Percentiles rank a stretch among this genome's conserved stretches.
Conservation (phyloP, 2,797 vertebrate species). For the Merluccius polli region DNA sequence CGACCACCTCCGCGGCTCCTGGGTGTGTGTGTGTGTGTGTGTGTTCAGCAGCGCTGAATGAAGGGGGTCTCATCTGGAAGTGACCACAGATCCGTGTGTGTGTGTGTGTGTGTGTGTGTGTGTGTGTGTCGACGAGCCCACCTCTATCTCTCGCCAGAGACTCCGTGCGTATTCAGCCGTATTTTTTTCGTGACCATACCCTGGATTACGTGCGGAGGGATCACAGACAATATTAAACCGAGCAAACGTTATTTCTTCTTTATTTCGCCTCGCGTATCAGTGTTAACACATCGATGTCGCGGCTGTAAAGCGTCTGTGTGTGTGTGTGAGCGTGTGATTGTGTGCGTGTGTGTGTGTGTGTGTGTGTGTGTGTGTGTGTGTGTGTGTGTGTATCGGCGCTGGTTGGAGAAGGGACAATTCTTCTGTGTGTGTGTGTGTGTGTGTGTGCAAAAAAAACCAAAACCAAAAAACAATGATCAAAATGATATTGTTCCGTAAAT, state of each 20-base stretch:
- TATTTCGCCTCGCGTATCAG: slow-evolving; percentile 34
- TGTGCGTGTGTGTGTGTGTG: slow-evolving; percentile 11
- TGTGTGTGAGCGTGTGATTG: not conserved
- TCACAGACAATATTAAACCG: slow-evolving; percentile 39
- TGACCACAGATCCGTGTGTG: not conserved
- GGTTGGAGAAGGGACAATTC: too few relatives aligned
- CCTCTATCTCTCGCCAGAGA: slow-evolving; percentile 53
- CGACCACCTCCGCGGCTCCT: slow-evolving; percentile 48
- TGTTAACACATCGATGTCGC: slow-evolving; percentile 43
- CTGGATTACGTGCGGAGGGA: slow-evolving; percentile 44
- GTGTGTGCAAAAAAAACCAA: too few relatives aligned
- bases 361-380: not conserved
- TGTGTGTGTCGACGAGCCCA: not conserved
- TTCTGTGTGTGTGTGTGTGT: slow-evolving; percentile 9
- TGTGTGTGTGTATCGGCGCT: not conserved
- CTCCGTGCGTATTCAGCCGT: not conserved
- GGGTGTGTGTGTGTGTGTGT: too few relatives aligned
- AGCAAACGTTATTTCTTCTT: slow-evolving; percentile 47
- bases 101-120: not conserved
- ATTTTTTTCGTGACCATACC: slow-evolving; percentile 29
- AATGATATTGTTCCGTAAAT: slow-evolving; percentile 90
- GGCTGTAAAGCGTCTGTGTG: slow-evolving; percentile 43
- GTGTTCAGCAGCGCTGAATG: slow-evolving; percentile 40
- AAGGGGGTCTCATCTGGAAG: slow-evolving; percentile 34
- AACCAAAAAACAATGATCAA: slow-evolving; percentile 48